These are phyloP conservation scores for Chiloscyllium plagiosum DNA, from an alignment of 2,113 vertebrate species.

Conservation along the genomic window DNA sequence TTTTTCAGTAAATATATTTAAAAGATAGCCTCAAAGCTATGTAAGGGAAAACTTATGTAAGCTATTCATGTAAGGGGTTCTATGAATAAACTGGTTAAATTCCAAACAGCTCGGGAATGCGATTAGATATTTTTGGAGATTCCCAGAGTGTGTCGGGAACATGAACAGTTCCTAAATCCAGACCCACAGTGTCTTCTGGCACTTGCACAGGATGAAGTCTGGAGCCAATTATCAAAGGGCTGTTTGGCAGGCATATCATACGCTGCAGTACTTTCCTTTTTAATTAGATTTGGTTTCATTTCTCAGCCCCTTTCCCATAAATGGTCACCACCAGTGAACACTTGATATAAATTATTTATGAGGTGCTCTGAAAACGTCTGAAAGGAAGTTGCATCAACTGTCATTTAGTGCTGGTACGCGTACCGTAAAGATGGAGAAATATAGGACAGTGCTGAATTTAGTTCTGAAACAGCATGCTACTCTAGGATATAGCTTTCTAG, in stretches of 20 bases:
- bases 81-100: not conserved
- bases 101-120: not conserved
- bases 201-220: not conserved
- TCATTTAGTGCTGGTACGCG: not conserved
- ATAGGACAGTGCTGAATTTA: constrained; percentile 70
- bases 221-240: not conserved
- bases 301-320: not conserved
- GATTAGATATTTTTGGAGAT: not conserved
- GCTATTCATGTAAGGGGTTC: not conserved
- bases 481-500: constrained; percentile 86
- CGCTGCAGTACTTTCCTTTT: not conserved
- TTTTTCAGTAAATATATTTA: not conserved
- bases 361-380: not conserved
- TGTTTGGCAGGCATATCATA: not conserved
- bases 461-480: constrained; percentile 71
- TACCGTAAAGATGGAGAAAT: constrained; percentile 64
- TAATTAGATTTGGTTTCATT: constrained; percentile 34
- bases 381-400: constrained; percentile 26
- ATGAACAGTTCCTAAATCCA: not conserved
- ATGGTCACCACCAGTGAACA: not conserved
- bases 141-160: not conserved
- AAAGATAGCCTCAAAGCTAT: not conserved
- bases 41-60: no score
- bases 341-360: constrained; percentile 25
- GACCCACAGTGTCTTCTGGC: not conserved